These are phyloP conservation scores for Germaria angustata DNA, from an alignment of 2,888 invertebrate species.

Conservation along the genomic window DNA sequence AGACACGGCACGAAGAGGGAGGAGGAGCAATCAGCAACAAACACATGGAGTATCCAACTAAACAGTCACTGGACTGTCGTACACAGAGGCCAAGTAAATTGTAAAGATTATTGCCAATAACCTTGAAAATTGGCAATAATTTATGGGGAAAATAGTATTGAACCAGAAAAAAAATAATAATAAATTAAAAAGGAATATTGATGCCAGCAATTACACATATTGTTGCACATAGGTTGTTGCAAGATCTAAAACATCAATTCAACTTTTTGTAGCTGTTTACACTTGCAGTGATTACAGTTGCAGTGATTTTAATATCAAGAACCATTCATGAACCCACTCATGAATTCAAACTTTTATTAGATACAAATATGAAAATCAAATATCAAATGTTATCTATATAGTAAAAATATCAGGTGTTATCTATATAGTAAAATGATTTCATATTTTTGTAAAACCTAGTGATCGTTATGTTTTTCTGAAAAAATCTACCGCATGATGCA, in stretches of 20 bases:
- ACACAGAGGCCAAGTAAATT: conserved; percentile 41
- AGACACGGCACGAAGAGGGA: not conserved
- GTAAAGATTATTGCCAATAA: conserved; percentile 56
- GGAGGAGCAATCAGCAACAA: not conserved
- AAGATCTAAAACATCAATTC: conserved; percentile 11
- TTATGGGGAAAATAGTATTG: conserved; percentile 47
- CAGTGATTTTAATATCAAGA: no score
- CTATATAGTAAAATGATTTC: no score
- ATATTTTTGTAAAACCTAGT: no score
- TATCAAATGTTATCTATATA: no score
- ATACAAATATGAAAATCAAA: no score
- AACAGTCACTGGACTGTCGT: not conserved
- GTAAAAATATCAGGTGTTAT: no score
- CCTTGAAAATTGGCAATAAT: conserved; percentile 62
- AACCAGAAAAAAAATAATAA: not conserved
- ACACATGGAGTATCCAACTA: not conserved
- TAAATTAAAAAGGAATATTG: conserved; percentile 12
- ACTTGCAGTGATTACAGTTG: not conserved
- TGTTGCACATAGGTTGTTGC: conserved; percentile 11
- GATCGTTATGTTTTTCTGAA: no score
- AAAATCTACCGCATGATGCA: no score
- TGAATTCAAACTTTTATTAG: no score
- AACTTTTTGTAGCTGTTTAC: conserved; percentile 13
- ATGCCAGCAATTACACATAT: conserved; percentile 39
- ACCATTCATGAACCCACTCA: no score